These are phyloP conservation scores for Altica lythri DNA, from an alignment of 2,888 invertebrate genomes.

Conservation along the genomic window DNA sequence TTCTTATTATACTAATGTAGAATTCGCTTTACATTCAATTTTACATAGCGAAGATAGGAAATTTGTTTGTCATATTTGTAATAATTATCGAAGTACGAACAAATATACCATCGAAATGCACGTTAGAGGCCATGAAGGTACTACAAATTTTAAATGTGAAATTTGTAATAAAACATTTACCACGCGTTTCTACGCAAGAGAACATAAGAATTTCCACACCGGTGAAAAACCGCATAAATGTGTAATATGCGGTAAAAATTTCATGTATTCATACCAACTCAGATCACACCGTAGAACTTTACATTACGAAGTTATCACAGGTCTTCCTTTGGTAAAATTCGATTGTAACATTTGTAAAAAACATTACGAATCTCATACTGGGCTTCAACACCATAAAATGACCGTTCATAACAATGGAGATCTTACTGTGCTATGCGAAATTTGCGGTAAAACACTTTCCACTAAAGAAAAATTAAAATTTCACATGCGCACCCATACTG, in stretches of 20 bases:
- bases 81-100: conserved; percentile 44
- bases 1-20: conserved; percentile 55
- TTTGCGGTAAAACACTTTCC: conserved; percentile 46
- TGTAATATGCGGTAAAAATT: conserved; percentile 60
- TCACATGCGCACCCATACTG: conserved; percentile 39
- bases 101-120: conserved; percentile 52
- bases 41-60: conserved; percentile 43
- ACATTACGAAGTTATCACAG: conserved; percentile 56
- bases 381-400: conserved; percentile 40
- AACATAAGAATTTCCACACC: conserved; percentile 48
- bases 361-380: conserved; percentile 49
- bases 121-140: conserved; percentile 54
- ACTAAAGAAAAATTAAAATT: conserved; percentile 27
- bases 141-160: conserved; percentile 48
- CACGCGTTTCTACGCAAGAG: conserved; percentile 42
- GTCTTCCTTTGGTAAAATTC: conserved; percentile 48
- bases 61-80: conserved; percentile 48
- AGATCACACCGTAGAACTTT: conserved; percentile 57
- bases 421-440: conserved; percentile 51
- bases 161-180: conserved; percentile 50
- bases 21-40: conserved; percentile 45
- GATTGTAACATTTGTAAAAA: conserved; percentile 59
- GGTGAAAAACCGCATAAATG: conserved; percentile 58
- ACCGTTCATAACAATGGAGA: conserved; percentile 28
- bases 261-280: conserved; percentile 58